Evolutionary conservation across 2,113 vertebrate genomes (phyloP).

Genomic region (Naja naja): DNA sequence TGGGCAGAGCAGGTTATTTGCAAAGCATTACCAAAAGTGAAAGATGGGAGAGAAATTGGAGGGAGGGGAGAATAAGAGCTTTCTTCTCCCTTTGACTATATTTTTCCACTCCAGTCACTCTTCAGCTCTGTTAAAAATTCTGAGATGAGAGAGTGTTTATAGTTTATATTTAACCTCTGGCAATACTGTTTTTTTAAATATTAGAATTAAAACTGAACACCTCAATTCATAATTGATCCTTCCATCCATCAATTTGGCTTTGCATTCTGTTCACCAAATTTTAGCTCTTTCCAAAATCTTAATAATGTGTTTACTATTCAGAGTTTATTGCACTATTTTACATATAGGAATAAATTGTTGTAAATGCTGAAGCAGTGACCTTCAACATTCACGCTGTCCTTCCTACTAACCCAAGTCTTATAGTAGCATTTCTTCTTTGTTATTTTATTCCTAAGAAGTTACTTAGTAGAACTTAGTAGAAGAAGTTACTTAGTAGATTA

Average conservation of each 20-base stretch:
- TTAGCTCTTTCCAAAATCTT: constrained; percentile 7
- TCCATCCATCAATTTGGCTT: constrained; percentile 9
- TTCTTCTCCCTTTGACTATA: not conserved
- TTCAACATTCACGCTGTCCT: constrained; percentile 18
- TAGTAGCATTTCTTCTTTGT: constrained; percentile 13
- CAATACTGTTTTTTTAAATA: constrained; percentile 12
- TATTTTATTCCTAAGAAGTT: constrained; percentile 17
- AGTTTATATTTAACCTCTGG: not conserved
- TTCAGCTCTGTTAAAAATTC: not conserved
- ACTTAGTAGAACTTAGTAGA: not conserved
- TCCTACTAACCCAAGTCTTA: not conserved
- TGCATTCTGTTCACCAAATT: constrained; percentile 1
- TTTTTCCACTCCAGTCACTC: not conserved
- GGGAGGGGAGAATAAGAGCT: not conserved
- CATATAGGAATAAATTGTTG: constrained; percentile 17
- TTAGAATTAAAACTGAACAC: constrained; percentile 6
- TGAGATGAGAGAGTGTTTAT: not conserved
- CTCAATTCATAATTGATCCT: constrained; percentile 11
- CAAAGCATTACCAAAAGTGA: not conserved
- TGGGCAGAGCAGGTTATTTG: not conserved
- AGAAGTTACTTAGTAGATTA: constrained; percentile 10
- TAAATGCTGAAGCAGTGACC: constrained; percentile 12
- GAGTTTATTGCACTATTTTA: constrained; percentile 3
- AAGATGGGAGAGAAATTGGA: not conserved
- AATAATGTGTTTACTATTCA: constrained; percentile 9